Base-by-base conservation (phyloP, 1,140 invertebrate genomes). In the Portunus trituberculatus region DNA sequence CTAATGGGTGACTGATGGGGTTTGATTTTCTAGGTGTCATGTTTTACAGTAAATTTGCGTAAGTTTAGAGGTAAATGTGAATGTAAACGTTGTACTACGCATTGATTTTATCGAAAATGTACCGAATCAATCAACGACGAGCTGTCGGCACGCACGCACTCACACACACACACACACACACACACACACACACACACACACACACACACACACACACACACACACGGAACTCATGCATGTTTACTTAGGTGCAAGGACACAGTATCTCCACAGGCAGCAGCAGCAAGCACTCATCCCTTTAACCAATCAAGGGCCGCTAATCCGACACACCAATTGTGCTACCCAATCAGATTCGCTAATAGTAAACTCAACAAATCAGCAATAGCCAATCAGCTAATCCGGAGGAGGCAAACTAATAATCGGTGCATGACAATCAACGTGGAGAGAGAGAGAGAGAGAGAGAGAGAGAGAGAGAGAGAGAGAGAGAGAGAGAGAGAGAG, bases 261-360 rank as follows among this genome's bases (percentile, higher is more conserved):
- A 59, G 52, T 59, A 59, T 59, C 52, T 59, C 52, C 52, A 59
- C 52, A 59, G 52, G 52, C 52, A 59, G 12, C 39, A 39, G 39
- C 39, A 39, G 39, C 52, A 20, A n/a, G 67, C 67, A 25, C 67
- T 76, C 67, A 25, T 76, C 67, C 67, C 67, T 76, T 76, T 76
- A 25, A 76, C 67, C 67, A 76, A 76, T 76, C 67, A 76, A 76
- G 67, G n/a, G 67, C 67, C 67, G 67, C 20, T 76, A 76, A 76
- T 76, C 67, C n/a, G 67, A 76, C 67, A 76, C 67, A n/a, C 67
- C 67, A 76, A 76, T 76, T 76, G 67, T n/a, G 67, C 67, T 76
- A 76, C 12, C 67, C 67, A 76, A 76, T n/a, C 52, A 59, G 67
- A 76, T 76, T 76, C 16, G 25, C 10, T 59, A n/a, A 76, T 76